Evolutionary conservation across 2,888 invertebrate genomes (phyloP).

Genomic region (Mechanitis mazaeus): DNA sequence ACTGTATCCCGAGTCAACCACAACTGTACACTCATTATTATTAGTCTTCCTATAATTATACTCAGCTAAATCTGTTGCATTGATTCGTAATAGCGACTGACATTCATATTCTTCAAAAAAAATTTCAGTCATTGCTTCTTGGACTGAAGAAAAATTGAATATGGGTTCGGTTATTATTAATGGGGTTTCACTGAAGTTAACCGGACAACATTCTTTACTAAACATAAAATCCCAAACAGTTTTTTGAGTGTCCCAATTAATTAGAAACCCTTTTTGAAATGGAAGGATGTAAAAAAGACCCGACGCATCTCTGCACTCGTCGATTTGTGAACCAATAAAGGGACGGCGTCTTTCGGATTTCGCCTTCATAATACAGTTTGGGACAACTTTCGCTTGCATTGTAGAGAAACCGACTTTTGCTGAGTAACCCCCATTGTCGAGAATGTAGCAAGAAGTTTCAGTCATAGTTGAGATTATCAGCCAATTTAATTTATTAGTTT

Average conservation of each 20-base stretch:
- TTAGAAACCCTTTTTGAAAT: constrained; percentile 95
- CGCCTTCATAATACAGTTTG: constrained; percentile 98
- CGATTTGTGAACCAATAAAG: constrained; percentile 94
- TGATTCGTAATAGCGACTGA: constrained; percentile 85
- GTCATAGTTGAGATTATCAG: constrained; percentile 44
- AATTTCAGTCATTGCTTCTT: constrained; percentile 96
- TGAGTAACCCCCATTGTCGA: constrained; percentile 93
- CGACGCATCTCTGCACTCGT: constrained; percentile 97
- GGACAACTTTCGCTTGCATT: constrained; percentile 84
- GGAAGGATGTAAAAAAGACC: constrained; percentile 95
- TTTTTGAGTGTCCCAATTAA: constrained; percentile 98
- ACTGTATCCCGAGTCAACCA: constrained; percentile 97
- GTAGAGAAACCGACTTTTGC: constrained; percentile 90
- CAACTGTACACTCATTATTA: constrained; percentile 82
- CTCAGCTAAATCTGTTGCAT: constrained; percentile 87
- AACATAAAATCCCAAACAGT: constrained; percentile 97
- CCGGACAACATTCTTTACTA: constrained; percentile 88
- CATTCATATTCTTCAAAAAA: constrained; percentile 99
- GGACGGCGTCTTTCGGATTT: constrained; percentile 95
- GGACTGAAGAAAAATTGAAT: constrained; percentile 93
- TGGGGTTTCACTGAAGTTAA: constrained; percentile 85
- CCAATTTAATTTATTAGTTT: background rate
- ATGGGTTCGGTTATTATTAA: constrained; percentile 95
- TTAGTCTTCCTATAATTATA: constrained; percentile 78
- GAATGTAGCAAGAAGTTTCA: constrained; percentile 77